Base-by-base conservation (phyloP, 1,140 invertebrate species). In the Drosophila yakuba region DNA sequence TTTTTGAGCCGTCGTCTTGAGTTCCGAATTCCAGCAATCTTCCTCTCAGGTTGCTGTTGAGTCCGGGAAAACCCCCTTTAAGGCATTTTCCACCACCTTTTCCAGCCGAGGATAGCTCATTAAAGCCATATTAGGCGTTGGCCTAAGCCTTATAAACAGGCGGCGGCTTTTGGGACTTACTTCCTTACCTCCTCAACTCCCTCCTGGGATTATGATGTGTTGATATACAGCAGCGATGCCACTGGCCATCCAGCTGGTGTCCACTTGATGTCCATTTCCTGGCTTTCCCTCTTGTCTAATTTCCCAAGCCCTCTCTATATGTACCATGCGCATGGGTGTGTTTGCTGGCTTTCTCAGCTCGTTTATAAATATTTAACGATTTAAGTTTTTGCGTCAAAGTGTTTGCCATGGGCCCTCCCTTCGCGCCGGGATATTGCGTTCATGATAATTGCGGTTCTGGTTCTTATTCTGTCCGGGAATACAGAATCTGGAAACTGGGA, bases 371-470 rank as follows among this genome's bases (percentile, higher is more conserved):
- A 88, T 88, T 88, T 79, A 79, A 85, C 74, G 78, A 62, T 86
- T 74, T 73, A 78, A 81, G 82, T 85, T 85, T 85, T 75, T 69
- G 58, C 72, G 60, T 60, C 56, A 78, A 67, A 71, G 61, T 79
- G 77, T 79, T 67, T 79, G 50, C 77, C 74, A 44, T 10, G 43
- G n/a, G 6, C 41, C 48, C 57, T 17, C 60, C 54, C 43, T 57
- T 55, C 43, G 35, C 44, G 43, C 60, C 73, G 61, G 41, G 58
- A 71, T 75, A 79, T 71, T 71, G 82, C 82, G 82, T 86, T 86
- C 83, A 86, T 83, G 83, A 86, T 86, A 86, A 86, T 86, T 86
- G 83, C 83, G 83, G 82, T 86, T 72, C 78, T 69, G 74, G 69
- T 38, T 59, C 39, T 47, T 52, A 51, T 41, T 50, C 50, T 62